Conservation (phyloP, 2,888 invertebrate species). For the Andrena camellia region DNA sequence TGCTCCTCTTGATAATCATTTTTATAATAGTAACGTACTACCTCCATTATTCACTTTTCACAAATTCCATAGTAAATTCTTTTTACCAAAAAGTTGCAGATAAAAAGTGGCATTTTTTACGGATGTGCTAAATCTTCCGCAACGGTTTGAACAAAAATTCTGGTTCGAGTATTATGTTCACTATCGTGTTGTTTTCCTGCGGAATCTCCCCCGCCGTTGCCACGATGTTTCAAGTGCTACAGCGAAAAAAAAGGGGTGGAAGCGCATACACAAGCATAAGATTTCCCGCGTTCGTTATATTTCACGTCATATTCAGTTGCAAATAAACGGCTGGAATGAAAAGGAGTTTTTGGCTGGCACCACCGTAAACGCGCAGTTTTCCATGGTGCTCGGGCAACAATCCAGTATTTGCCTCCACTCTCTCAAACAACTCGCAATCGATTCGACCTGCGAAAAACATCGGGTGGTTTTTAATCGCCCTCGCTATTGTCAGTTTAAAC, state of each 20-base stretch:
- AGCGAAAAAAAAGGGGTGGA: neutral
- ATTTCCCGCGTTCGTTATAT: conserved; percentile 13
- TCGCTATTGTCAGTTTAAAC: conserved; percentile 53
- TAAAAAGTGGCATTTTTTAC: conserved; percentile 13
- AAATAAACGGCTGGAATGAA: conserved; percentile 53
- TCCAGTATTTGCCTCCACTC: conserved; percentile 47
- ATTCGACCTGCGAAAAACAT: conserved; percentile 38
- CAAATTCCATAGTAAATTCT: conserved; percentile 4
- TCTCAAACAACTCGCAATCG: conserved; percentile 47
- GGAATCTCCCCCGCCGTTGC: too few species aligned
- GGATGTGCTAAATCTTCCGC: neutral
- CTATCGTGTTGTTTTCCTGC: neutral
- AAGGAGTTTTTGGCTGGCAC: conserved; percentile 45
- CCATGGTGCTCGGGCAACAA: conserved; percentile 45
- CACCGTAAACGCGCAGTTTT: conserved; percentile 38
- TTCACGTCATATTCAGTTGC: conserved; percentile 29
- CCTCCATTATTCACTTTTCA: neutral
- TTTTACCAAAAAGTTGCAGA: conserved; percentile 17
- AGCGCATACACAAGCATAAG: neutral
- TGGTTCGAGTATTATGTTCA: neutral
- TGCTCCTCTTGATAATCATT: too few species aligned
- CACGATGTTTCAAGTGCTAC: neutral
- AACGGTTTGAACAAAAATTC: conserved; percentile 6
- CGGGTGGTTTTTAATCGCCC: conserved; percentile 42
- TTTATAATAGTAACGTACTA: too few species aligned